Evolutionary conservation across 2,797 vertebrate species (phyloP).

Genomic region (Etheostoma perlongum): DNA sequence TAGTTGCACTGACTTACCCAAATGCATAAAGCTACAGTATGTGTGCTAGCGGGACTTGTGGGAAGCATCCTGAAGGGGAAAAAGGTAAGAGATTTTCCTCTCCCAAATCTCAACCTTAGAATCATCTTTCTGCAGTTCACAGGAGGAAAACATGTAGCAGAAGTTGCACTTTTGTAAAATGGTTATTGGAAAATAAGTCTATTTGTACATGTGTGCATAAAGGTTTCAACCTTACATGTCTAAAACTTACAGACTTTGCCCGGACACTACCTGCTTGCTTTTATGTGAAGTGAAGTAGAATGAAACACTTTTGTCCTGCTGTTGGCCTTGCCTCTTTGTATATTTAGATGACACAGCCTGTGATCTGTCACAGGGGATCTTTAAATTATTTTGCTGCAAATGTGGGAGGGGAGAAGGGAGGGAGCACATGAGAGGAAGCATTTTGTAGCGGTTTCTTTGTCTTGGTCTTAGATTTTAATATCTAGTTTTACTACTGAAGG

Average conservation of each 20-base stretch:
- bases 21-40: constrained; percentile 11
- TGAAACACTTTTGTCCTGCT: background rate
- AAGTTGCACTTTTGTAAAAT: background rate
- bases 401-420: constrained; percentile 67
- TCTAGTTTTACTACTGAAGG: background rate
- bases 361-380: constrained; percentile 49
- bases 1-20: constrained; percentile 8
- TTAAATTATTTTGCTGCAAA: constrained; percentile 40
- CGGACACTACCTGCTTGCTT: background rate
- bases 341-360: constrained; percentile 30
- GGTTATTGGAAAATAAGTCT: background rate
- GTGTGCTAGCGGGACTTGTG: constrained; percentile 2
- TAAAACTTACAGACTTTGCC: background rate
- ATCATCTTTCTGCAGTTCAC: background rate
- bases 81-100: constrained; percentile 52
- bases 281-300: background rate
- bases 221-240: background rate
- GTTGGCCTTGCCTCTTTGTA: background rate
- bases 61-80: constrained; percentile 44
- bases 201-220: background rate
- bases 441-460: constrained; percentile 44
- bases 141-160: background rate
- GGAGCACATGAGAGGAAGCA: constrained; percentile 51
- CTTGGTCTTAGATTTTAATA: constrained; percentile 47
- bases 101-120: background rate